These are phyloP conservation scores for Hypsibius dujardini DNA, from an alignment of 1,140 invertebrate species.

Conservation along the genomic window DNA sequence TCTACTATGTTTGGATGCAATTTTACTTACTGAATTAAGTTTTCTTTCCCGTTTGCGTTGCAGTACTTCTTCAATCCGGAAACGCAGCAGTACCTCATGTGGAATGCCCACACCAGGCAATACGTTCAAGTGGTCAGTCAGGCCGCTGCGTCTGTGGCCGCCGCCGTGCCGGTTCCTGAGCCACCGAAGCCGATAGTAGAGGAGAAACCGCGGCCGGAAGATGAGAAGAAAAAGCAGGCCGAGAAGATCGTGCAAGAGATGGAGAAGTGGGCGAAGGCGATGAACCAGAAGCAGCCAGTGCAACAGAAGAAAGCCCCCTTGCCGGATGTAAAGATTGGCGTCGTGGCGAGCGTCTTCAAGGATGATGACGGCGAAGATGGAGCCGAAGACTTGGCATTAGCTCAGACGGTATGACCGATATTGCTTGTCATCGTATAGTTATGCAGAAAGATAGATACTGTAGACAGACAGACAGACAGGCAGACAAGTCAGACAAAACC, in stretches of 20 bases:
- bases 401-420: too few relatives aligned
- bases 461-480: too few relatives aligned
- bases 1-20: slow-evolving; percentile 17
- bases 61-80: slow-evolving; percentile 55
- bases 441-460: too few relatives aligned
- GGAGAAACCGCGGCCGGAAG: slow-evolving; percentile 22
- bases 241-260: slow-evolving; percentile 93
- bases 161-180: slow-evolving; percentile 24
- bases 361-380: slow-evolving; percentile 24
- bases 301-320: slow-evolving; percentile 18
- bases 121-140: slow-evolving; percentile 48
- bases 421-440: too few relatives aligned
- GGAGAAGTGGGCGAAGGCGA: slow-evolving; percentile 87
- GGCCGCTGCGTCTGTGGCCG: slow-evolving; percentile 19
- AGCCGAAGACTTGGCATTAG: slow-evolving; percentile 2
- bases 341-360: slow-evolving; percentile 21
- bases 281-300: slow-evolving; percentile 74
- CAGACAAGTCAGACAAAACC: too few relatives aligned
- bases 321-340: slow-evolving; percentile 33
- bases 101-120: slow-evolving; percentile 62
- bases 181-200: slow-evolving; percentile 24
- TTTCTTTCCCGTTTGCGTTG: slow-evolving; percentile 21
- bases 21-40: slow-evolving; percentile 18
- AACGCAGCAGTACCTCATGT: slow-evolving; percentile 79
- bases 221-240: slow-evolving; percentile 86